Base-by-base conservation (phyloP, 2,797 vertebrate genomes). In the Monodelphis domestica region DNA sequence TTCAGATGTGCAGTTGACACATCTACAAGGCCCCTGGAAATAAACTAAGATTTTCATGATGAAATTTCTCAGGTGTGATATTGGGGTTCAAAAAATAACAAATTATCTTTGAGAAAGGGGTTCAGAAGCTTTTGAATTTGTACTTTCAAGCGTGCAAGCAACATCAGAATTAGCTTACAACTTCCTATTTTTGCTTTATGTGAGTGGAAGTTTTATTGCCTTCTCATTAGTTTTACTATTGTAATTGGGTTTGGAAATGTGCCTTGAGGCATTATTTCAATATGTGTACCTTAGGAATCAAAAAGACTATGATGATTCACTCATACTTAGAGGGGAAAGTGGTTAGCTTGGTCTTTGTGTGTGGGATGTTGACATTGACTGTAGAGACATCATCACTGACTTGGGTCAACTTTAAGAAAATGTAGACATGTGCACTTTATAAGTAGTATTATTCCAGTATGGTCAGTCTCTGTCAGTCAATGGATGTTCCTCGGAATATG, bases 231-330 rank as follows among this genome's bases (percentile, higher is more conserved):
- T 95, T 97, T 97, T 94, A 91, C 95, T 95, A 14, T 93, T 96
- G 93, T 97, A 97, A 97, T 94, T 96, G 59, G 95, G 95, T 95
- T 93, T 94, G 93, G 95, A 96, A 95, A 96, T 96, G 59, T 97
- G 96, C 96, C 52, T 89, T 96, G 96, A 97, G 97, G 95, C 91
- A 91, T 89, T 90, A 96, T 95, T 97, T 97, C 88, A 90, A n/a
- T 97, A 87, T 90, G 56, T 92, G 89, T 30, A 96, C 94, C 94
- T 96, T 95, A 95, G 91, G 94, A 93, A 95, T 95, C 94, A 94
- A 78, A 95, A 89, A 96, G 17, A 29, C 96, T 95, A 94, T 87
- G 91, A 51, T 96, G 96, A 97, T 95, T 97, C 94, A 96, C 90
- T 95, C 90, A 21, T 21, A 91, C 93, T 92, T 94, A 92, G 94